These are phyloP conservation scores for Bursaphelenchus mucronatus DNA, from an alignment of 1,140 invertebrate species.

Conservation along the genomic window DNA sequence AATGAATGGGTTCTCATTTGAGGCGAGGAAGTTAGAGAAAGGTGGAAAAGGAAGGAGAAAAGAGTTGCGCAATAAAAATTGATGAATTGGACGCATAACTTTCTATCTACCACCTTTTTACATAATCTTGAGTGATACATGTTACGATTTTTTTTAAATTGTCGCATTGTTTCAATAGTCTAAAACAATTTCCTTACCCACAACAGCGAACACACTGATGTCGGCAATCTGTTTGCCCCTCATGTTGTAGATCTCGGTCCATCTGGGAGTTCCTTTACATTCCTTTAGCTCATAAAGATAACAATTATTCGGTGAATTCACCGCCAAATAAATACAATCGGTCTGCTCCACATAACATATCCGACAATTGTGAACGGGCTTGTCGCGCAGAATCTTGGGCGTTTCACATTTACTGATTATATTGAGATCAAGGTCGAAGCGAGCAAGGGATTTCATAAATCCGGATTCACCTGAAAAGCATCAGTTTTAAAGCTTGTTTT, in stretches of 20 bases:
- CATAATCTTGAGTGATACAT: too few relatives aligned
- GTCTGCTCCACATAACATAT: conserved; percentile 34
- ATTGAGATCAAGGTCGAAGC: conserved; percentile 26
- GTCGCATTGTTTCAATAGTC: neutral
- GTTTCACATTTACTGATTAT: conserved; percentile 32
- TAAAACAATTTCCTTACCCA: conserved; percentile 34
- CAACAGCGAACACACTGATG: conserved; percentile 36
- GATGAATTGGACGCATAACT: too few relatives aligned
- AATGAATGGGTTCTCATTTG: too few relatives aligned
- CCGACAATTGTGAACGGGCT: conserved; percentile 34
- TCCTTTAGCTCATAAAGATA: conserved; percentile 40
- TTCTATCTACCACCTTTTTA: too few relatives aligned
- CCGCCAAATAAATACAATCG: conserved; percentile 44
- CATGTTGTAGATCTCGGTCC: conserved; percentile 44
- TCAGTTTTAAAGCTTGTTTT: too few relatives aligned
- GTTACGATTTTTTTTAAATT: too few relatives aligned
- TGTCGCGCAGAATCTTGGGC: conserved; percentile 32
- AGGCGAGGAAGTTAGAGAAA: too few relatives aligned
- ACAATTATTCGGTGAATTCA: conserved; percentile 46
- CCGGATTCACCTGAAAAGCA: neutral
- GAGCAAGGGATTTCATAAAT: conserved; percentile 23
- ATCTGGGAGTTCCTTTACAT: conserved; percentile 18
- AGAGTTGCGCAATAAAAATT: too few relatives aligned
- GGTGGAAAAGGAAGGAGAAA: too few relatives aligned
- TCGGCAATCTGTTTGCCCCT: conserved; percentile 29